A percentile compares a stretch with the other conserved stretches of the same genome.
phyloP scores from a whole-genome alignment of 92 coral and sea anemone genomes.

The Phenganax subtilis region DNA sequence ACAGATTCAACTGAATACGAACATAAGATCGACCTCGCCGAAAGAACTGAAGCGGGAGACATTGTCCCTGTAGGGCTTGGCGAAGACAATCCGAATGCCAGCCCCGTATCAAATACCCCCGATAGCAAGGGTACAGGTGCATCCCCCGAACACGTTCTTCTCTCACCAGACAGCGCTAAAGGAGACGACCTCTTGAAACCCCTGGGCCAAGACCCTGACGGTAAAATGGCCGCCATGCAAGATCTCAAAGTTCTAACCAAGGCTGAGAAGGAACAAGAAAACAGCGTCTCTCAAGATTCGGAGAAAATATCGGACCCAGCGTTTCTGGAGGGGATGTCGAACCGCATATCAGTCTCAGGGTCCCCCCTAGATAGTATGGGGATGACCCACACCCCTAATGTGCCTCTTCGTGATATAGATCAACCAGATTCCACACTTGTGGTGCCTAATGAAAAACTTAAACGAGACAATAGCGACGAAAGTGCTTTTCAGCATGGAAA shows the following conservation, averaged over 20 bases:
- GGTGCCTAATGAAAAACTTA: slow-evolving; percentile 8
- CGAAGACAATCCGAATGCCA: not conserved
- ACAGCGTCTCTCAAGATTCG: not conserved
- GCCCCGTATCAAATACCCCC: not conserved
- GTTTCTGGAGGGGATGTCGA: slow-evolving; percentile 37
- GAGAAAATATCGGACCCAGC: slow-evolving; percentile 37
- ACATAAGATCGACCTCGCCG: not conserved
- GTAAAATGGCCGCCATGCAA: slow-evolving; percentile 20
- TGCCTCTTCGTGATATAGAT: slow-evolving; percentile 24
- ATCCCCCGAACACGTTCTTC: slow-evolving; percentile 26
- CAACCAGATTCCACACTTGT: slow-evolving; percentile 23
- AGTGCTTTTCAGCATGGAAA: not conserved
- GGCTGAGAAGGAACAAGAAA: slow-evolving; percentile 29
- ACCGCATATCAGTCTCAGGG: slow-evolving; percentile 17
- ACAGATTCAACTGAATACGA: not conserved
- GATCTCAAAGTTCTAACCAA: slow-evolving; percentile 21
- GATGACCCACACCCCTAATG: slow-evolving; percentile 19
- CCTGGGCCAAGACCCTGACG: slow-evolving; percentile 32
- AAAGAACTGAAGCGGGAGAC: slow-evolving; percentile 19
- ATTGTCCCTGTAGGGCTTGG: slow-evolving; percentile 12
- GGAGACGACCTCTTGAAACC: slow-evolving; percentile 22
- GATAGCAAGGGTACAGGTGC: not conserved
- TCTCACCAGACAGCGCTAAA: slow-evolving; percentile 22
- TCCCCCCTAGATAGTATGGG: slow-evolving; percentile 3
- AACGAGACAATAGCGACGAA: slow-evolving; percentile 20